phyloP scores from a whole-genome alignment of 1,140 invertebrate genomes.

The Aphelenchoides avenae region DNA sequence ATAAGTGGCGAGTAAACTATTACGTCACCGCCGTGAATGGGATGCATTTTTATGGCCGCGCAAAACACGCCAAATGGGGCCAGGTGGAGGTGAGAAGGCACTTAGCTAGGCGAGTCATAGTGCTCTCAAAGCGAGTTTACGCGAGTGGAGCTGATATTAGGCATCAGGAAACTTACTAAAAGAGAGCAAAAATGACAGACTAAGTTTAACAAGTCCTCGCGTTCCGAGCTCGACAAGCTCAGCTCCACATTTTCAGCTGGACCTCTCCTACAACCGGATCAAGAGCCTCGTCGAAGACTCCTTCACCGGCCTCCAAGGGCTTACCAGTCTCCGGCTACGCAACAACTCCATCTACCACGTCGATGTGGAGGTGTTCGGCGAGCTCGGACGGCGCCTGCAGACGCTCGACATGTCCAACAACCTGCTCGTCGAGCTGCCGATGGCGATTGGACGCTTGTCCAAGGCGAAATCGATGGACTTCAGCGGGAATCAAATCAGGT shows the following conservation, averaged over 20 bases:
- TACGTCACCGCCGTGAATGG: too few relatives aligned
- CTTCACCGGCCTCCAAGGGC: conserved; percentile 42
- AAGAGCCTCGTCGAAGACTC: conserved; percentile 28
- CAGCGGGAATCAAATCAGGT: conserved; percentile 40
- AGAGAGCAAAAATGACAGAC: not conserved
- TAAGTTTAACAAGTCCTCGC: too few relatives aligned
- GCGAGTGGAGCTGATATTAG: not conserved
- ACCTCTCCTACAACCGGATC: conserved; percentile 44
- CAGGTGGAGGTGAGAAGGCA: too few relatives aligned
- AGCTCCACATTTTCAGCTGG: conserved; percentile 44
- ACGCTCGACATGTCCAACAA: conserved; percentile 41
- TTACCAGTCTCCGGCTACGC: conserved; percentile 28
- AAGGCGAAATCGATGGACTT: conserved; percentile 41
- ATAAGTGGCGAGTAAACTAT: too few relatives aligned
- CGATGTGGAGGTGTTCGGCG: conserved; percentile 38
- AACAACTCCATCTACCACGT: conserved; percentile 45
- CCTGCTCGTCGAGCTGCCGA: conserved; percentile 40
- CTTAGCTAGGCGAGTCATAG: too few relatives aligned
- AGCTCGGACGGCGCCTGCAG: not conserved
- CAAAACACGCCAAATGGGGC: too few relatives aligned
- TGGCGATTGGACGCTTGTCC: conserved; percentile 39
- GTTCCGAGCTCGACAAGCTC: too few relatives aligned
- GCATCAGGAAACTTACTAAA: not conserved
- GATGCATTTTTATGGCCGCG: too few relatives aligned
- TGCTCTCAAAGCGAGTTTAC: too few relatives aligned